A percentile compares a stretch with the other conserved stretches of the same genome.
Conservation (phyloP, 1,140 invertebrate species). For the Solen grandis region DNA sequence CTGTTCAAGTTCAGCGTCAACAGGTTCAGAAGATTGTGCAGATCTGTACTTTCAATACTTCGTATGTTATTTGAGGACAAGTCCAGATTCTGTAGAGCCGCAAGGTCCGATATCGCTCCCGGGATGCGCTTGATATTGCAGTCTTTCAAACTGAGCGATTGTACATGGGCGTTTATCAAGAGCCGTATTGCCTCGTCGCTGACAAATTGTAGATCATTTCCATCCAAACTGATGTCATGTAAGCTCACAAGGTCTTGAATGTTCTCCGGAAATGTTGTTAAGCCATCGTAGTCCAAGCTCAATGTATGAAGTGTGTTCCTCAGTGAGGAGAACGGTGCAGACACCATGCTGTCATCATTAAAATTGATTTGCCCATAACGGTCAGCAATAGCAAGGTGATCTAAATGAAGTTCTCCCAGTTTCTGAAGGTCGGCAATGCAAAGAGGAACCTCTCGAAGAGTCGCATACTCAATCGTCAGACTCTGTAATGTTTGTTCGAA, state of each 20-base stretch:
- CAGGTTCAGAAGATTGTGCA: conserved; percentile 24
- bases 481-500: conserved; percentile 33
- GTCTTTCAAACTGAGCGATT: conserved; percentile 21
- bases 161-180: conserved; percentile 22
- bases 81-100: conserved; percentile 20
- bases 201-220: conserved; percentile 46
- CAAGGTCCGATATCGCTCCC: conserved; percentile 38
- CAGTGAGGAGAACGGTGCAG: conserved; percentile 14
- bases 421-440: conserved; percentile 11
- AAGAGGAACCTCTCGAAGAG: conserved; percentile 16
- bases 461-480: conserved; percentile 29
- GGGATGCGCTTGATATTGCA: conserved; percentile 46
- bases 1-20: background rate
- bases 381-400: background rate
- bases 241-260: conserved; percentile 24
- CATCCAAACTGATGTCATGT: conserved; percentile 16
- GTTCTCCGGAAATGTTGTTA: conserved; percentile 49
- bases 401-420: conserved; percentile 31
- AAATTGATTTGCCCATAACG: conserved; percentile 6
- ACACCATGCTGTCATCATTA: conserved; percentile 30
- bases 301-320: conserved; percentile 22
- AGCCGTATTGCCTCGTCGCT: conserved; percentile 50
- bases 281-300: conserved; percentile 36
- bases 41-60: conserved; percentile 55
- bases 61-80: conserved; percentile 39